These are phyloP conservation scores for Drosophila maculinotata DNA, from an alignment of 2,888 invertebrate species.

Conservation along the genomic window DNA sequence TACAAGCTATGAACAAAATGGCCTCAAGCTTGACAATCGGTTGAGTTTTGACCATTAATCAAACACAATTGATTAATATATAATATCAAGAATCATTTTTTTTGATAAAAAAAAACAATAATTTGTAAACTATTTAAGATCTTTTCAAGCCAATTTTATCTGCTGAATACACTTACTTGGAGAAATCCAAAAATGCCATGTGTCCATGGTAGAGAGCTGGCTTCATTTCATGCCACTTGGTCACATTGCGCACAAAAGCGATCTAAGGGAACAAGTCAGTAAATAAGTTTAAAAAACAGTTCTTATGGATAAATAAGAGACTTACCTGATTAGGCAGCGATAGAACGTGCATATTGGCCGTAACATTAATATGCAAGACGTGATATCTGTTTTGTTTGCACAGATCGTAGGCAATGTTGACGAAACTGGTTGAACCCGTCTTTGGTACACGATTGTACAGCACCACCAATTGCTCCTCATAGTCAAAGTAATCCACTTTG, in stretches of 20 bases:
- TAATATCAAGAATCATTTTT: too few relatives aligned
- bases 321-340: constrained; percentile 93
- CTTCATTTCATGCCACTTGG: constrained; percentile 94
- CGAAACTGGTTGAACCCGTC: constrained; percentile 98
- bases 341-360: constrained; percentile 97
- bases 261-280: constrained; percentile 76
- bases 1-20: too few relatives aligned
- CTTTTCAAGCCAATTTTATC: too few relatives aligned
- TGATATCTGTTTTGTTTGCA: constrained; percentile 92
- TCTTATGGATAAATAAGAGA: constrained; percentile 5
- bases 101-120: too few relatives aligned
- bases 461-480: constrained; percentile 90
- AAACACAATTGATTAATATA: too few relatives aligned
- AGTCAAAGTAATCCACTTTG: constrained; percentile 66
- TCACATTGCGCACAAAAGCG: constrained; percentile 95
- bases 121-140: too few relatives aligned
- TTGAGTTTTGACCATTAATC: too few relatives aligned
- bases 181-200: constrained; percentile 97
- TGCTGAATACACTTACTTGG: constrained; percentile 88
- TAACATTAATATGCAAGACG: constrained; percentile 97
- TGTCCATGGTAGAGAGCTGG: constrained; percentile 99
- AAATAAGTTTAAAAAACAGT: not conserved
- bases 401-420: constrained; percentile 93
- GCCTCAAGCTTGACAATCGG: too few relatives aligned
- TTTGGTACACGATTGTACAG: constrained; percentile 99